Evolutionary conservation across 2,888 invertebrate species (phyloP), one percentile per base, ranked within the genome.

Genomic region (Ariolimax columbianus): DNA sequence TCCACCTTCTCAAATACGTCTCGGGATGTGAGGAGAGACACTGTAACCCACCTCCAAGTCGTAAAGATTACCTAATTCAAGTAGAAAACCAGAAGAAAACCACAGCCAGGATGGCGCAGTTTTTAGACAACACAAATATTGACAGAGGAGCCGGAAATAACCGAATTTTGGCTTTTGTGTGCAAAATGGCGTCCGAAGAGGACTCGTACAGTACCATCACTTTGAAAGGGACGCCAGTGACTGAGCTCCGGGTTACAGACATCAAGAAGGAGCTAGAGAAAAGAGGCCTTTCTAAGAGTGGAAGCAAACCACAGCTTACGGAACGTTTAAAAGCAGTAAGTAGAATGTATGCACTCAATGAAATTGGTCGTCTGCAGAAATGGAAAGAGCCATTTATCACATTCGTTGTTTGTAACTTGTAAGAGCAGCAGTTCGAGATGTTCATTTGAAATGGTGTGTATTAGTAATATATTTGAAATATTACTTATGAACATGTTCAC

Each of bases 241-340:
- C 92, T 40, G 92, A 94, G 51, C 90, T 95, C 36, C 91, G 95
- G 47, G 95, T 95, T 17, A 94, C 94, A 55, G 95, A 95, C 92
- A 91, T 95, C 70, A 95, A 95, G 88, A 93, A 93, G 88, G 95
- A 95, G 90, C 91, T 95, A 77, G 95, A 95, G 77, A 94, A 94
- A 92, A 91, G 95, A 86, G 93, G 94, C 19, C 90, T 95, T 51
- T 94, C 95, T 17, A 95, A 95, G 87, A 94, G 93, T 87, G 95
- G 95, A 85, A 94, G 93, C 81, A 95, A 95, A 90, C 94, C 93
- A 87, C 94, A 95, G 86, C 90, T 95, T 38, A 90, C 93, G 33
- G 94, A 95, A 77, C 91, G 95, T 80, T 91, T 95, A 51, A 93
- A 92, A 92, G 89, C 90, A 89, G 94, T 94, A 92, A 38, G 73